Evolutionary conservation across 2,113 vertebrate species (phyloP).

Genomic region (Spea bombifrons): DNA sequence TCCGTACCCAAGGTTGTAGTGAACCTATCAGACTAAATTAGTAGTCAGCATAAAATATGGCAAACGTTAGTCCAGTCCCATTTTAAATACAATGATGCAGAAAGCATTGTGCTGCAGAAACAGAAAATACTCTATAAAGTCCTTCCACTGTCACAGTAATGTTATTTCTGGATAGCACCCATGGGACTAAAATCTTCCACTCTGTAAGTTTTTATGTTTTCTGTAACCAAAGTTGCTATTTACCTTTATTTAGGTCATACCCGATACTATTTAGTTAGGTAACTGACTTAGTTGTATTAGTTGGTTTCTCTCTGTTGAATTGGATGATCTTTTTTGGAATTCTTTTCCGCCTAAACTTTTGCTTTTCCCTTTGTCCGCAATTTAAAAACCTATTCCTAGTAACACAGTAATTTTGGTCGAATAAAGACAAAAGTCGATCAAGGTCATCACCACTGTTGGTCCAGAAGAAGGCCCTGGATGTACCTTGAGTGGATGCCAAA

Average conservation of each 20-base stretch:
- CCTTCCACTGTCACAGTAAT: conserved; percentile 13
- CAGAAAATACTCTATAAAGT: conserved; percentile 21
- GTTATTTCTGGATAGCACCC: conserved; percentile 24
- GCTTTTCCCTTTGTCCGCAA: conserved; percentile 9
- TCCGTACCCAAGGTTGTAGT: not conserved
- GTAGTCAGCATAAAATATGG: not conserved
- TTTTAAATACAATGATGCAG: conserved; percentile 18
- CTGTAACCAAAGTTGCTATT: not conserved
- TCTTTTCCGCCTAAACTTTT: not conserved
- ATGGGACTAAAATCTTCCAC: not conserved
- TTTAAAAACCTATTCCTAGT: not conserved
- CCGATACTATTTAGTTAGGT: not conserved
- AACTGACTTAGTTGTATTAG: conserved; percentile 2
- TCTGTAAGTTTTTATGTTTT: conserved; percentile 16
- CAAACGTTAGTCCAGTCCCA: not conserved
- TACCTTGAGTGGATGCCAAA: no score
- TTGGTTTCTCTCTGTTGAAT: conserved; percentile 25
- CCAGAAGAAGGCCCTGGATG: no score
- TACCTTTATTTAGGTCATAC: conserved; percentile 20
- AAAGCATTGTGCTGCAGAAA: conserved; percentile 13
- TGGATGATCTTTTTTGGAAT: conserved; percentile 1
- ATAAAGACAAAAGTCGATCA: no score
- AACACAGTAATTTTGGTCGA: no score
- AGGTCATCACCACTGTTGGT: no score
- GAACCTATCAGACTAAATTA: not conserved